Conservation (phyloP, 2,888 invertebrate genomes). For the Argynnis bischoffii region DNA sequence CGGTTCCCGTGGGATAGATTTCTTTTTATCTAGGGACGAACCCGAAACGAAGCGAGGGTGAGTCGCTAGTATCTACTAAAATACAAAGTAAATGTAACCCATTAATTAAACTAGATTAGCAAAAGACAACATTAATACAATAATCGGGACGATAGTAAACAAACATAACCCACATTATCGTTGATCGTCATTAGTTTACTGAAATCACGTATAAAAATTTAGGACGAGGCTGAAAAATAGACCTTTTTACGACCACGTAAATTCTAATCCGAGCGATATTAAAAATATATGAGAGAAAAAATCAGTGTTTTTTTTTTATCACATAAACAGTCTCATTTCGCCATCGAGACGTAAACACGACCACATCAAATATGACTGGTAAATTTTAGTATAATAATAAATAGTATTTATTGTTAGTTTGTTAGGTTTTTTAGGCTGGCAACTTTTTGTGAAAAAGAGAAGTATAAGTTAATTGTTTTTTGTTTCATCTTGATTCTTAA, state of each 20-base stretch:
- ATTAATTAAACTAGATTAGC: background rate
- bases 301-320: conserved; percentile 27
- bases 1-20: too few species aligned
- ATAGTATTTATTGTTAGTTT: too few species aligned
- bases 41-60: too few species aligned
- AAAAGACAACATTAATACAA: background rate
- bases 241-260: conserved; percentile 32
- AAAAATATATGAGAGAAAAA: conserved; percentile 31
- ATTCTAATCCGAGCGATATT: conserved; percentile 27
- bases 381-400: too few species aligned
- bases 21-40: too few species aligned
- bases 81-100: background rate
- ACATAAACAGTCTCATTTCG: conserved; percentile 21
- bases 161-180: conserved; percentile 5
- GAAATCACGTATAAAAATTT: conserved; percentile 18
- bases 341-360: conserved; percentile 9
- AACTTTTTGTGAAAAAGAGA: too few species aligned
- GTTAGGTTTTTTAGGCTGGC: too few species aligned
- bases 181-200: conserved; percentile 19
- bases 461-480: too few species aligned
- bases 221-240: conserved; percentile 29
- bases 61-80: too few species aligned
- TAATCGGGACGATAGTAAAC: background rate
- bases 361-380: background rate
- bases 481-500: too few species aligned